Conservation (phyloP, 2,113 vertebrate species). For the Pachyramphus minor region DNA sequence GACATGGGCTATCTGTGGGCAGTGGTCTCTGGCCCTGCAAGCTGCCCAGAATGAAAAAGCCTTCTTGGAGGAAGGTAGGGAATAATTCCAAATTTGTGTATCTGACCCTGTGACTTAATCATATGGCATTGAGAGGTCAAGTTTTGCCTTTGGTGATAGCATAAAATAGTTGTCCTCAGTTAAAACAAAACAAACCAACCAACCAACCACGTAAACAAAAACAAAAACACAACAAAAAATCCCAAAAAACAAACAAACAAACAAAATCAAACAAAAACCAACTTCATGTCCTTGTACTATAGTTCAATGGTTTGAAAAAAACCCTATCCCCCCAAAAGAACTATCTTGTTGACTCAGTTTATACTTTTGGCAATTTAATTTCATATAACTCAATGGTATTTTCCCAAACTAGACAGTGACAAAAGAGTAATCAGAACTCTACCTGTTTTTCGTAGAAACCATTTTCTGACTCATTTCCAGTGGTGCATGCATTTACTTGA, state of each 20-base stretch:
- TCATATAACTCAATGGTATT: neutral
- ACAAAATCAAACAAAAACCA: neutral
- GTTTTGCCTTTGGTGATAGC: neutral
- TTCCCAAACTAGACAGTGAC: neutral
- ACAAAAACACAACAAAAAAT: neutral
- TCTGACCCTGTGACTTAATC: neutral
- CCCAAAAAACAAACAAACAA: no score
- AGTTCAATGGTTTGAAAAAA: neutral
- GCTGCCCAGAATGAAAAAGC: neutral
- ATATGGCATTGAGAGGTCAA: neutral
- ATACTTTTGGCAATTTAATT: neutral
- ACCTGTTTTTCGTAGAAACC: rapidly evolving
- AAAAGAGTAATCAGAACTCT: neutral
- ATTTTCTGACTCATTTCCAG: neutral
- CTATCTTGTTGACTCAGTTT: neutral
- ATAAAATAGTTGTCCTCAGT: neutral
- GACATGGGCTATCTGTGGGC: neutral
- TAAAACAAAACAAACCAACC: neutral
- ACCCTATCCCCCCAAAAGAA: no score
- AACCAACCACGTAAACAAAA: neutral
- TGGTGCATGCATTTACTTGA: neutral
- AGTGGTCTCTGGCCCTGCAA: neutral
- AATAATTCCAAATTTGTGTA: neutral
- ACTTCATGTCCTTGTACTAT: neutral
- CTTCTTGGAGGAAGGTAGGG: neutral